phyloP scores from a whole-genome alignment of 2,888 invertebrate genomes.

The Sisyra nigra region DNA sequence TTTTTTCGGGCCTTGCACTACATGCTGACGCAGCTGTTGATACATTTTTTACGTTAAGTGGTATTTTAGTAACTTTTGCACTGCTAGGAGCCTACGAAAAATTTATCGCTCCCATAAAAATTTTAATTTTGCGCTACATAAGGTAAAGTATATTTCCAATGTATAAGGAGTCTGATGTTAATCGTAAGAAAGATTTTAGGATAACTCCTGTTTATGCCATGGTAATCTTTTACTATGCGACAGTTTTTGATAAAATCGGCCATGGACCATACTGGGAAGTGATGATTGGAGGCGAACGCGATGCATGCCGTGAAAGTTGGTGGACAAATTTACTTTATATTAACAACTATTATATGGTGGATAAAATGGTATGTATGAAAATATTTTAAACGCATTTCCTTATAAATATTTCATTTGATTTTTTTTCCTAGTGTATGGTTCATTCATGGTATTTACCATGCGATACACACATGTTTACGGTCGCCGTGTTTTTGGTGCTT shows the following conservation, averaged over 20 bases:
- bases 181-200: too few species aligned
- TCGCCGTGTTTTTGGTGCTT: constrained; percentile 32
- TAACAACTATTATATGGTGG: constrained; percentile 38
- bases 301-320: constrained; percentile 40
- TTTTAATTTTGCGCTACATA: constrained; percentile 41
- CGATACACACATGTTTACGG: constrained; percentile 49
- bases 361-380: constrained; percentile 32
- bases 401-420: not conserved
- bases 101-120: constrained; percentile 28
- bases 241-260: constrained; percentile 36
- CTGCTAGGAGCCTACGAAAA: constrained; percentile 28
- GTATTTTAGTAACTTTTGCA: constrained; percentile 35
- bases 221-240: constrained; percentile 37
- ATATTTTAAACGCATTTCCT: not conserved
- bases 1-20: too few species aligned
- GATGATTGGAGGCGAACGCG: constrained; percentile 30
- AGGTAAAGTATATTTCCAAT: constrained; percentile 25
- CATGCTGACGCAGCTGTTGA: constrained; percentile 49
- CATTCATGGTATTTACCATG: constrained; percentile 54
- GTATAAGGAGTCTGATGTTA: too few species aligned
- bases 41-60: constrained; percentile 44
- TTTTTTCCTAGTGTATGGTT: constrained; percentile 40
- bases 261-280: constrained; percentile 43
- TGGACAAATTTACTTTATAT: constrained; percentile 45
- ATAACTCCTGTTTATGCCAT: constrained; percentile 37